Percentiles rank a stretch among this genome's conserved stretches.
phyloP scores from a whole-genome alignment of 1,140 invertebrate genomes.

The Homarus americanus region DNA sequence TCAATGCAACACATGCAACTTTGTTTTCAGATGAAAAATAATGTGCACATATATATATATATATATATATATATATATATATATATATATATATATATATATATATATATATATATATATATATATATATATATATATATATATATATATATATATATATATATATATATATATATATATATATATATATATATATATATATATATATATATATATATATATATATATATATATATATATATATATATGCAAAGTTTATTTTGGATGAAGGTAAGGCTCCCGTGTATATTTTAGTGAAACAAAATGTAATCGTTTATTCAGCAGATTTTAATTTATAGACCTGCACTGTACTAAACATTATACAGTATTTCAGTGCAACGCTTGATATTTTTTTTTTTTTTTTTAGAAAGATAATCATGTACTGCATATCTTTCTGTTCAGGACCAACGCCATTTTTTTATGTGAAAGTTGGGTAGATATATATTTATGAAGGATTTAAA shows the following conservation, averaged over 20 bases:
- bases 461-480: too few species aligned
- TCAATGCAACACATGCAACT: too few species aligned
- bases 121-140: conserved; percentile 44
- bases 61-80: conserved; percentile 27
- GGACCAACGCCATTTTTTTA: too few species aligned
- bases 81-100: conserved; percentile 32
- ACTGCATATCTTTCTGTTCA: too few species aligned
- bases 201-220: conserved; percentile 43
- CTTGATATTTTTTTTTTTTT: too few species aligned
- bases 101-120: conserved; percentile 47
- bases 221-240: conserved; percentile 49
- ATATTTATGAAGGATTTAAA: too few species aligned
- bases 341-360: too few species aligned
- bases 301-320: too few species aligned
- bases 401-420: too few species aligned
- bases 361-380: too few species aligned
- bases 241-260: conserved; percentile 15
- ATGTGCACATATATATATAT: not conserved
- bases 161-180: conserved; percentile 41
- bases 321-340: too few species aligned
- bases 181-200: conserved; percentile 50
- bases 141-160: conserved; percentile 44
- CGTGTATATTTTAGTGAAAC: too few species aligned
- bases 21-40: not conserved
- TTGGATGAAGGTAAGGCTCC: not conserved